Evolutionary conservation across 2,888 invertebrate genomes (phyloP).

Genomic region (Alloscopus bannaensis): DNA sequence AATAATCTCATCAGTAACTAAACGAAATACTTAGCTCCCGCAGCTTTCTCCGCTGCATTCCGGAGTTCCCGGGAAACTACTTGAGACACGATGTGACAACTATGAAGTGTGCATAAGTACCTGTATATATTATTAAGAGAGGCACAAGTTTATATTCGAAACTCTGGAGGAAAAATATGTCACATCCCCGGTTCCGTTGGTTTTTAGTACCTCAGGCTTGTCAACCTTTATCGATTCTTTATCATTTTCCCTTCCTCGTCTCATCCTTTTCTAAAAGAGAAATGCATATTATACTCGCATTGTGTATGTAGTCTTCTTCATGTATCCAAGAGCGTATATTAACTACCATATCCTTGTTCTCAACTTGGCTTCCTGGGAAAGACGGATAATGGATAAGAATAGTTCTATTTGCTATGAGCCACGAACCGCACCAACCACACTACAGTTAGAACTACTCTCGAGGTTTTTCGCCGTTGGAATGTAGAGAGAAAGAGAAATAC

Average conservation of each 20-base stretch:
- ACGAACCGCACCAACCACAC: conserved; percentile 26
- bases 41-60: conserved; percentile 33
- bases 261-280: too few species aligned
- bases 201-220: conserved; percentile 47
- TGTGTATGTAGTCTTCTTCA: conserved; percentile 16
- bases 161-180: conserved; percentile 39
- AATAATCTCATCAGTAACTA: conserved; percentile 61
- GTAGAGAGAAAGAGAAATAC: conserved; percentile 15
- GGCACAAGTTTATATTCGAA: too few species aligned
- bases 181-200: too few species aligned
- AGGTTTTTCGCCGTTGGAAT: background rate
- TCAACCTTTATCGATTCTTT: conserved; percentile 59
- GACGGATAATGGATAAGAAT: background rate
- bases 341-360: too few species aligned
- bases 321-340: too few species aligned
- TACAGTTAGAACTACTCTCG: conserved; percentile 13
- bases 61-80: too few species aligned
- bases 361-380: background rate
- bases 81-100: too few species aligned
- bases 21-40: conserved; percentile 56
- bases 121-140: too few species aligned
- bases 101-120: too few species aligned
- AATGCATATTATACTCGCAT: too few species aligned
- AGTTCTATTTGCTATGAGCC: background rate
- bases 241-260: conserved; percentile 6